Conservation (phyloP, 2,113 vertebrate genomes). For the Helogale parvula region DNA sequence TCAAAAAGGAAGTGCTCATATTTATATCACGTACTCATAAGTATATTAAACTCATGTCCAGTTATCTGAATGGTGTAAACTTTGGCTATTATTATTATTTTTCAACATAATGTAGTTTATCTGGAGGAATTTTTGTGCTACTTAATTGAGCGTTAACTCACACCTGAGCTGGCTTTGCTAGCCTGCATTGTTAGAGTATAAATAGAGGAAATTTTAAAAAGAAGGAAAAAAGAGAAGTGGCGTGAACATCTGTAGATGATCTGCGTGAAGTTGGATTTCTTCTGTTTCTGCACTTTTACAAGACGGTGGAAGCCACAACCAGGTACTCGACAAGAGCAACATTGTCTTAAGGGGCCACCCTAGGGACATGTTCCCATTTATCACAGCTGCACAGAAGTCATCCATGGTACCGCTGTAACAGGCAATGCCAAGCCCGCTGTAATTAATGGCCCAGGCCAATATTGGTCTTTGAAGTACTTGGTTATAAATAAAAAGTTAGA, state of each 20-base stretch:
- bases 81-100: background rate
- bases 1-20: background rate
- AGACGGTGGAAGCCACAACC: background rate
- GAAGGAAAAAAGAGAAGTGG: background rate
- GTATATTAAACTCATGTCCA: background rate
- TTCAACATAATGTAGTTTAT: background rate
- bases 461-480: background rate
- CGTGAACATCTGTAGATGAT: background rate
- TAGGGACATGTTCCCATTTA: background rate
- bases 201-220: background rate
- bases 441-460: constrained; percentile 42
- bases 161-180: background rate
- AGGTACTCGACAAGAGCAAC: background rate
- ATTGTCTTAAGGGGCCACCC: background rate
- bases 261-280: background rate
- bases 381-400: background rate
- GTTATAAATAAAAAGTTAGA: constrained; percentile 63
- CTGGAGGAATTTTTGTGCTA: background rate
- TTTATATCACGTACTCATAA: too few relatives aligned
- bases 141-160: background rate
- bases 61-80: background rate
- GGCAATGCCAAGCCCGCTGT: background rate
- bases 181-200: background rate
- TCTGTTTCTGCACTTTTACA: background rate
- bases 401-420: background rate